Evolutionary conservation across 35 echinoderm and acorn worm genomes (phyloP).

Genomic region (Heliocidaris erythrogramma): DNA sequence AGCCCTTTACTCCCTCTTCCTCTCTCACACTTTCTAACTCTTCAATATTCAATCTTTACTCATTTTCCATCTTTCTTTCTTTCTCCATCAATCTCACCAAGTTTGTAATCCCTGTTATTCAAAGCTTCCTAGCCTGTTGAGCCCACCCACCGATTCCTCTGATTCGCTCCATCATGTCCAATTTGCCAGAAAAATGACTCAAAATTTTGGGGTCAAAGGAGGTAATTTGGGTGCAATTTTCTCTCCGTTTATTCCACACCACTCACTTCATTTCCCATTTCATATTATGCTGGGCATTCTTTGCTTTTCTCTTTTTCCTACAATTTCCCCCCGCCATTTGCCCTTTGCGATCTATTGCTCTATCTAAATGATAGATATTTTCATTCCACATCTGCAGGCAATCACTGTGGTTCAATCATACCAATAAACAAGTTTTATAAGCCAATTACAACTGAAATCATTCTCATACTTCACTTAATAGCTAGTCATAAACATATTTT

Average conservation of each 20-base stretch:
- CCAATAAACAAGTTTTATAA: slow-evolving; percentile 16
- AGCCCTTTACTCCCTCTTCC: too few species aligned
- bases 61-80: neutral
- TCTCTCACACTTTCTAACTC: neutral
- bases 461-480: slow-evolving; percentile 4
- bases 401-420: neutral
- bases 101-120: slow-evolving; percentile 4
- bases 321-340: neutral
- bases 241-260: neutral
- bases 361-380: neutral
- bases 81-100: neutral
- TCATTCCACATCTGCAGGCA: slow-evolving; percentile 12
- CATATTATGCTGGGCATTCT: neutral
- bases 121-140: slow-evolving; percentile 26
- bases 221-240: slow-evolving; percentile 7
- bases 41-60: too few species aligned
- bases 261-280: neutral
- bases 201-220: neutral
- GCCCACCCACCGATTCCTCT: slow-evolving; percentile 21
- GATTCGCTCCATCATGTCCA: slow-evolving; percentile 47
- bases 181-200: slow-evolving; percentile 40
- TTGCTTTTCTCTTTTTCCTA: neutral
- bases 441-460: slow-evolving; percentile 29
- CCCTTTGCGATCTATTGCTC: neutral
- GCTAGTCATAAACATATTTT: neutral